Conservation (phyloP, 1,140 invertebrate species). For the Caerostris darwini region DNA sequence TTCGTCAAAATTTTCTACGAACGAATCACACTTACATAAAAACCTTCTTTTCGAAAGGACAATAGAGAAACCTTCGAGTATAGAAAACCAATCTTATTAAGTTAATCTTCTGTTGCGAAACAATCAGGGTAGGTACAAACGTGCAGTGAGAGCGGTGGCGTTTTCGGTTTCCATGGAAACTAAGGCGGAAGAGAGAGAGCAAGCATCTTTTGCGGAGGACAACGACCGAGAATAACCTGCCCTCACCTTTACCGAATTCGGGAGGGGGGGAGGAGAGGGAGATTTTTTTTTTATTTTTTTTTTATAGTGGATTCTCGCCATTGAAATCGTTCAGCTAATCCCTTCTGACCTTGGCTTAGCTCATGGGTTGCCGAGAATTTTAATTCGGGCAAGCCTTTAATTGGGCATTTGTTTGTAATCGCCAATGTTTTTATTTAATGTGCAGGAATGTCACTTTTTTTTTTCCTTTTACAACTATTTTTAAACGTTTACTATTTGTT, state of each 20-base stretch:
- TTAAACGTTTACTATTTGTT: not conserved
- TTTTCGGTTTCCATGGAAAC: constrained; percentile 60
- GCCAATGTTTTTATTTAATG: constrained; percentile 8
- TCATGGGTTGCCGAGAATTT: constrained; percentile 30
- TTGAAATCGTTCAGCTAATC: constrained; percentile 51
- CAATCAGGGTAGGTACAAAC: no score
- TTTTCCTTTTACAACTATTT: not conserved
- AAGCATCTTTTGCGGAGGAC: not conserved
- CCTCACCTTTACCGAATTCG: constrained; percentile 60
- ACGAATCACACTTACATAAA: no score
- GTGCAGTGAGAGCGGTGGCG: not conserved
- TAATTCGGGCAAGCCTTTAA: not conserved
- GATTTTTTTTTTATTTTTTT: constrained; percentile 3
- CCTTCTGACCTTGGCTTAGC: constrained; percentile 57
- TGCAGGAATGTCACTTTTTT: not conserved
- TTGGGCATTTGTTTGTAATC: constrained; percentile 2
- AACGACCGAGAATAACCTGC: constrained; percentile 65
- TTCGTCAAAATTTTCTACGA: no score
- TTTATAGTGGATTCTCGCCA: constrained; percentile 20
- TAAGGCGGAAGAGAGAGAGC: constrained; percentile 37
- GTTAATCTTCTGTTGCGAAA: no score
- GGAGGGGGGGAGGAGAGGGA: not conserved
- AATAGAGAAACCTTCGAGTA: no score
- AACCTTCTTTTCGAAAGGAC: no score
- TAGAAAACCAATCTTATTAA: no score